phyloP scores from a whole-genome alignment of 2,113 vertebrate species.

The Ictidomys tridecemlineatus region DNA sequence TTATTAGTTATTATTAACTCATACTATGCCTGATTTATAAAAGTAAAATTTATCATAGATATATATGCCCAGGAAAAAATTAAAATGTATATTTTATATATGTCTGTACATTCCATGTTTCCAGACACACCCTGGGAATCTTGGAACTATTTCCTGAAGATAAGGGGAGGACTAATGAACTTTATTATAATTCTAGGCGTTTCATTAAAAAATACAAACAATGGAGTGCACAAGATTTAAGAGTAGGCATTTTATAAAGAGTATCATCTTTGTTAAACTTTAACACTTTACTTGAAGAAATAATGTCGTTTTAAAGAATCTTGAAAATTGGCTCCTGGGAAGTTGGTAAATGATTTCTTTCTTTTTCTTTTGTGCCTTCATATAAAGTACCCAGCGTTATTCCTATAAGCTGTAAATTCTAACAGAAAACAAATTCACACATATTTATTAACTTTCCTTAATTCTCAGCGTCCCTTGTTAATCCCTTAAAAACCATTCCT shows the following conservation, averaged over 20 bases:
- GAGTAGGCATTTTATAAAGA: neutral
- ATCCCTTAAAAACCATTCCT: neutral
- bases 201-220: neutral
- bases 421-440: neutral
- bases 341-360: slow-evolving; percentile 47
- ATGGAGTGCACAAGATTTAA: neutral
- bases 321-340: slow-evolving; percentile 44
- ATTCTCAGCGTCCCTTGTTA: neutral
- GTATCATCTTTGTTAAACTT: slow-evolving; percentile 22
- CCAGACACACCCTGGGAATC: neutral
- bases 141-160: neutral
- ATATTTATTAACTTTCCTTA: neutral
- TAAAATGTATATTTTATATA: too few relatives aligned
- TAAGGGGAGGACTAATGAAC: neutral
- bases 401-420: neutral
- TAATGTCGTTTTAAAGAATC: neutral
- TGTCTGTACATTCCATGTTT: neutral
- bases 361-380: neutral
- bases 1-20: neutral
- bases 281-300: neutral
- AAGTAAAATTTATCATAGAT: too few relatives aligned
- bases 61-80: neutral
- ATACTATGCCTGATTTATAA: neutral
- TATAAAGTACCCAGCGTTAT: neutral
- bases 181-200: neutral